Evolutionary conservation across 2,113 vertebrate species (phyloP).

Genomic region (Percina caprodes): DNA sequence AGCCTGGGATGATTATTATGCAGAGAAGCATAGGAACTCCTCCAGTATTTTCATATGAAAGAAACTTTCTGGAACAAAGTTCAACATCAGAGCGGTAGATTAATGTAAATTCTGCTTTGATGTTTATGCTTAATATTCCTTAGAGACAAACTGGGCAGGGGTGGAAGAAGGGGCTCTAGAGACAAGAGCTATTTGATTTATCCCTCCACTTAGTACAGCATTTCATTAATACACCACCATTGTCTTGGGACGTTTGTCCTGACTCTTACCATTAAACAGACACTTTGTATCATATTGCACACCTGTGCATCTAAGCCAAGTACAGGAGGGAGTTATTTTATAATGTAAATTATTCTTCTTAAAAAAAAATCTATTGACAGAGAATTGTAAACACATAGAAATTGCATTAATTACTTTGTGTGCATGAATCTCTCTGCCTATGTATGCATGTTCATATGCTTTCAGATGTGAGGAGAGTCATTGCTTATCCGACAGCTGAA

Average conservation of each 20-base stretch:
- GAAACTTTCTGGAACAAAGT: slow-evolving; percentile 68
- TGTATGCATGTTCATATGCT: neutral
- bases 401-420: neutral
- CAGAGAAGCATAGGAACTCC: slow-evolving; percentile 34
- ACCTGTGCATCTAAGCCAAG: neutral
- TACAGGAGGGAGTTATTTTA: neutral
- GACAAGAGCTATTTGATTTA: slow-evolving; percentile 56
- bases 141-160: slow-evolving; percentile 60
- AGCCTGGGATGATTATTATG: slow-evolving; percentile 58
- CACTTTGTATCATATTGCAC: neutral
- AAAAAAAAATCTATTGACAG: neutral
- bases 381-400: neutral
- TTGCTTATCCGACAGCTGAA: neutral
- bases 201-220: slow-evolving; percentile 52
- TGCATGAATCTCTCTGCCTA: neutral
- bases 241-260: slow-evolving; percentile 20
- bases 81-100: slow-evolving; percentile 70
- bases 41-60: slow-evolving; percentile 66
- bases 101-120: slow-evolving; percentile 73
- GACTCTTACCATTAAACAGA: slow-evolving; percentile 17
- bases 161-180: slow-evolving; percentile 49
- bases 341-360: neutral
- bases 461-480: neutral
- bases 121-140: slow-evolving; percentile 69
- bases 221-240: slow-evolving; percentile 41